Evolutionary conservation across 2,888 invertebrate genomes (phyloP).

Genomic region (Siphlonurus alternatus): DNA sequence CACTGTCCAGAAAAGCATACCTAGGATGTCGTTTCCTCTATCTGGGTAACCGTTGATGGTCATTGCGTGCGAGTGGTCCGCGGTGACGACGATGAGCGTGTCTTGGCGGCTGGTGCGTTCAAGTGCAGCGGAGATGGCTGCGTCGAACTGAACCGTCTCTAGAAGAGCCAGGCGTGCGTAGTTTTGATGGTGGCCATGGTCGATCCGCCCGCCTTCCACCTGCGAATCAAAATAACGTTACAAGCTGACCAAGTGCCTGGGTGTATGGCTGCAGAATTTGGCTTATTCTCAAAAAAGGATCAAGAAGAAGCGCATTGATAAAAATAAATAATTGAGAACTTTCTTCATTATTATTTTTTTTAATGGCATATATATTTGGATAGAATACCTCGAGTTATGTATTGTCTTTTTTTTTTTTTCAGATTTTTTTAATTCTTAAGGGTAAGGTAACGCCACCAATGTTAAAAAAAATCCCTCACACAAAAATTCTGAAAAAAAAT

Average conservation of each 20-base stretch:
- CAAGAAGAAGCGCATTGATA: neutral
- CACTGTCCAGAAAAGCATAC: constrained; percentile 14
- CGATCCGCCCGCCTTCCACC: constrained; percentile 44
- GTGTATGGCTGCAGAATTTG: neutral
- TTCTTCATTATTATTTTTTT: no score
- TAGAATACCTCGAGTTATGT: no score
- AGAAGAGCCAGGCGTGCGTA: constrained; percentile 39
- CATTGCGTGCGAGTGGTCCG: constrained; percentile 44
- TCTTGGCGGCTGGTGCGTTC: constrained; percentile 32
- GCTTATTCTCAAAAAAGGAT: no score
- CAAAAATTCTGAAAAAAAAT: no score
- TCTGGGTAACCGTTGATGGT: constrained; percentile 43
- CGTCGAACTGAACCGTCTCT: constrained; percentile 44
- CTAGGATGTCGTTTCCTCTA: constrained; percentile 39
- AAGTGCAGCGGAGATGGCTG: constrained; percentile 38
- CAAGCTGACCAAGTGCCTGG: neutral
- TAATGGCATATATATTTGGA: no score
- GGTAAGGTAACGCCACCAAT: no score
- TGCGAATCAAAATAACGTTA: constrained; percentile 13
- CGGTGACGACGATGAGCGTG: constrained; percentile 47
- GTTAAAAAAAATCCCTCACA: no score
- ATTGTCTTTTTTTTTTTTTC: no score
- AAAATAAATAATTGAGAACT: neutral
- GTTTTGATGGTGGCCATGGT: constrained; percentile 46
- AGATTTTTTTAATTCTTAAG: no score